Evolutionary conservation across 53 echinoderm and acorn worm genomes (phyloP).

Genomic region (Antedon mediterranea): DNA sequence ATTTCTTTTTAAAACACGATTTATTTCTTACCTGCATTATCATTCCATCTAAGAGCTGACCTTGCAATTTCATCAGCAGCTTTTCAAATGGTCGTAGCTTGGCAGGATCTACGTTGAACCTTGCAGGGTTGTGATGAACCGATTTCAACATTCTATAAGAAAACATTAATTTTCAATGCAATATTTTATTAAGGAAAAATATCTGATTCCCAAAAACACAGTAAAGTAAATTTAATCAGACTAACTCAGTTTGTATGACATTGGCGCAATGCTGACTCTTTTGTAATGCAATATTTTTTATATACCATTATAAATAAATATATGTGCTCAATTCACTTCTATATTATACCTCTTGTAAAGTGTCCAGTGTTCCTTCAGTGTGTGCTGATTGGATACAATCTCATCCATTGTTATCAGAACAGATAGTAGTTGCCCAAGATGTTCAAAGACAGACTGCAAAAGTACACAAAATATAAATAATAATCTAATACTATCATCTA

Average conservation of each 20-base stretch:
- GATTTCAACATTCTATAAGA: constrained; percentile 78
- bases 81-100: constrained; percentile 95
- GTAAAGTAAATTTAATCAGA: too few relatives aligned
- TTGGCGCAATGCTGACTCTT: too few relatives aligned
- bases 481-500: too few relatives aligned
- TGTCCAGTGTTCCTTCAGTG: constrained; percentile 91
- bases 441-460: constrained; percentile 65
- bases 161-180: not conserved
- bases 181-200: too few relatives aligned
- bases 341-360: constrained; percentile 96
- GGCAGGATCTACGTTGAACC: constrained; percentile 78
- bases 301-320: too few relatives aligned
- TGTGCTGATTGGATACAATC: constrained; percentile 71
- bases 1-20: too few relatives aligned
- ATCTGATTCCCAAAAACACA: too few relatives aligned
- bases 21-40: constrained; percentile 87
- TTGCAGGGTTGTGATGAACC: constrained; percentile 85
- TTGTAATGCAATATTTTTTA: too few relatives aligned
- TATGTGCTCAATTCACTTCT: too few relatives aligned
- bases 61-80: constrained; percentile 88
- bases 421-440: constrained; percentile 60
- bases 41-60: constrained; percentile 91
- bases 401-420: constrained; percentile 88
- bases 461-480: not conserved
- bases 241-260: too few relatives aligned